phyloP scores from a whole-genome alignment of 2,113 vertebrate species.

The Asarcornis scutulata region DNA sequence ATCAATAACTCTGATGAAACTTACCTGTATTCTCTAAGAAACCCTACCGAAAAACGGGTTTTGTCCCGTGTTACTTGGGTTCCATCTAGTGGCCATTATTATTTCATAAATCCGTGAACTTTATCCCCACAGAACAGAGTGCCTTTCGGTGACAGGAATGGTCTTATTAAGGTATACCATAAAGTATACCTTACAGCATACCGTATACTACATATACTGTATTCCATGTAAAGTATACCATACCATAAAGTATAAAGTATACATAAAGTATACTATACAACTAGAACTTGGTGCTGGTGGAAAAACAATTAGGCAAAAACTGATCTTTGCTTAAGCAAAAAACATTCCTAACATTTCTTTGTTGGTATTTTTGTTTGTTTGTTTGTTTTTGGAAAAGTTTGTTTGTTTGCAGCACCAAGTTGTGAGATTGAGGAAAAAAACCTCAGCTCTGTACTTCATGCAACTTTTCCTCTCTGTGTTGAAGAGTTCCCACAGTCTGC shows the following conservation, averaged over 20 bases:
- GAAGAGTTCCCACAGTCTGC: not conserved
- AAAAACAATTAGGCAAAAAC: not conserved
- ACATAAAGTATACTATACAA: too few relatives aligned
- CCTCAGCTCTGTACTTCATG: not conserved
- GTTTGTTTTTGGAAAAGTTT: not conserved
- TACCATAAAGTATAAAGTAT: too few relatives aligned
- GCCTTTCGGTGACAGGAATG: not conserved
- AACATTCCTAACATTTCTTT: not conserved
- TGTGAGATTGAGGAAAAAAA: not conserved
- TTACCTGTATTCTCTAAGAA: rapidly evolving
- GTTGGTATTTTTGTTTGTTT: too few relatives aligned
- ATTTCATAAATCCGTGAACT: not conserved
- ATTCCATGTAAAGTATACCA: too few relatives aligned
- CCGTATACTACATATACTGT: not conserved
- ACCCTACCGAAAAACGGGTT: rapidly evolving
- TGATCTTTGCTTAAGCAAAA: not conserved
- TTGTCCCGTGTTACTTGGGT: not conserved
- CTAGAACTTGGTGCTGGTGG: not conserved
- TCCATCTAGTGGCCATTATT: not conserved
- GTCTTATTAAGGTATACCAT: not conserved
- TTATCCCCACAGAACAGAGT: too few relatives aligned
- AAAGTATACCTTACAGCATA: too few relatives aligned
- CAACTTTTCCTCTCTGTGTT: not conserved
- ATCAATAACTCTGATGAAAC: not conserved
- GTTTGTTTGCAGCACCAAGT: not conserved